Conservation (phyloP, 2,113 vertebrate genomes). For the Cebus imitator region DNA sequence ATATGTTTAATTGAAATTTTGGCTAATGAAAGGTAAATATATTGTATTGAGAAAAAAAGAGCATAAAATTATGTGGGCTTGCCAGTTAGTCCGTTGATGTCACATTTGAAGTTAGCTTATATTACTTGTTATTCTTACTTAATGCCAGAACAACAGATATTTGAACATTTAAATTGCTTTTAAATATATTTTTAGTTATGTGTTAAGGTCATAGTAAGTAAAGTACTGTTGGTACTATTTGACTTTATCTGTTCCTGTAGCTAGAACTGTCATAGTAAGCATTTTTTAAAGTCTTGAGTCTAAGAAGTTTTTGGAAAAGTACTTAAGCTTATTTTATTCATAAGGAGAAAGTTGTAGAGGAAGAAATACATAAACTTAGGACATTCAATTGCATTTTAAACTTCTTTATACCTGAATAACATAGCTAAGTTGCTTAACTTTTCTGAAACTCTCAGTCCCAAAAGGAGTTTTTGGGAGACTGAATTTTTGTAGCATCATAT, state of each 20-base stretch:
- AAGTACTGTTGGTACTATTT: neutral
- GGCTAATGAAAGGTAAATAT: slow-evolving; percentile 38
- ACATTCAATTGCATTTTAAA: slow-evolving; percentile 2
- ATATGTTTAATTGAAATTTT: slow-evolving; percentile 22
- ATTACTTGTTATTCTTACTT: neutral
- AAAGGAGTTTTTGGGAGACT: neutral
- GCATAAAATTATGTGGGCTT: slow-evolving; percentile 19
- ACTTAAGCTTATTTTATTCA: neutral
- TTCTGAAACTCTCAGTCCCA: neutral
- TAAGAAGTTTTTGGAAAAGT: slow-evolving; percentile 22
- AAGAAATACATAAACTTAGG: neutral
- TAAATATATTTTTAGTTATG: neutral
- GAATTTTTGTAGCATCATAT: slow-evolving; percentile 24
- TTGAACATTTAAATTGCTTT: slow-evolving; percentile 27
- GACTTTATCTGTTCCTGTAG: neutral
- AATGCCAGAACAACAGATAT: neutral
- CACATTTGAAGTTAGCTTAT: slow-evolving; percentile 22
- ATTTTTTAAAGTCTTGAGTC: neutral
- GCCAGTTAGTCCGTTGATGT: neutral
- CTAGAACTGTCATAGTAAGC: slow-evolving; percentile 11
- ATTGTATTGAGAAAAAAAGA: neutral
- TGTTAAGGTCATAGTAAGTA: neutral
- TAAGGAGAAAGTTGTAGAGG: neutral
- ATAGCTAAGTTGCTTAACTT: slow-evolving; percentile 4
- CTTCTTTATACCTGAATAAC: neutral